Conservation (phyloP, 2,888 invertebrate species). For the Drosophila peninsularis region DNA sequence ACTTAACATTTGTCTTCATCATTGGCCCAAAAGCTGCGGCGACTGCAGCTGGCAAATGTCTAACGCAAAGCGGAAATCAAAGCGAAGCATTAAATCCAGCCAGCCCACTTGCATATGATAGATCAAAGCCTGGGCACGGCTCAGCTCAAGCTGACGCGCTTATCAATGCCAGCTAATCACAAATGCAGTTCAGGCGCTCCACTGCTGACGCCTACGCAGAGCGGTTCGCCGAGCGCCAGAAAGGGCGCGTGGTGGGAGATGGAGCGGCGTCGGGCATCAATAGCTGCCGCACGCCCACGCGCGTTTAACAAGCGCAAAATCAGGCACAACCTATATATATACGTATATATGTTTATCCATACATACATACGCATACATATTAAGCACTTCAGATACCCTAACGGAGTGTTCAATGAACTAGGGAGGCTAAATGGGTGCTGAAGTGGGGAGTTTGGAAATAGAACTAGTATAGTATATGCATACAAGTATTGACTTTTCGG, state of each 20-base stretch:
- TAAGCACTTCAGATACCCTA: slow-evolving; percentile 50
- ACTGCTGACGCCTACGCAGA: slow-evolving; percentile 54
- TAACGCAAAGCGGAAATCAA: slow-evolving; percentile 50
- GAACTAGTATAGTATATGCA: background rate
- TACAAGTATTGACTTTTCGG: background rate
- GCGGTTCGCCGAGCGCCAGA: slow-evolving; percentile 3
- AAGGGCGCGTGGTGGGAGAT: slow-evolving; percentile 11
- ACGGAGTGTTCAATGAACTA: background rate
- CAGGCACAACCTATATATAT: slow-evolving; percentile 36
- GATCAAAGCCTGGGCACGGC: slow-evolving; percentile 38
- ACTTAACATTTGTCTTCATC: slow-evolving; percentile 77
- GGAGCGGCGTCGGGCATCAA: slow-evolving; percentile 45
- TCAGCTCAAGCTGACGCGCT: slow-evolving; percentile 24
- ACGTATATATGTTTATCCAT: slow-evolving; percentile 18
- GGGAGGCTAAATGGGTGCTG: background rate
- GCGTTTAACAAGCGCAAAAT: slow-evolving; percentile 31
- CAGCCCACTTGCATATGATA: slow-evolving; percentile 59
- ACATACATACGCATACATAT: slow-evolving; percentile 22
- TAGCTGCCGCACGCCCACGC: slow-evolving; percentile 68
- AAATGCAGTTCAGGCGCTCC: slow-evolving; percentile 37
- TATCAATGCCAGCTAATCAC: slow-evolving; percentile 55
- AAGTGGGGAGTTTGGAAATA: background rate
- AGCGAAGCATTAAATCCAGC: slow-evolving; percentile 30
- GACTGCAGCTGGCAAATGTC: slow-evolving; percentile 23
- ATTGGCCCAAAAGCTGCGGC: slow-evolving; percentile 42